phyloP scores from a whole-genome alignment of 1,140 invertebrate genomes.

The Bombus balteatus region DNA sequence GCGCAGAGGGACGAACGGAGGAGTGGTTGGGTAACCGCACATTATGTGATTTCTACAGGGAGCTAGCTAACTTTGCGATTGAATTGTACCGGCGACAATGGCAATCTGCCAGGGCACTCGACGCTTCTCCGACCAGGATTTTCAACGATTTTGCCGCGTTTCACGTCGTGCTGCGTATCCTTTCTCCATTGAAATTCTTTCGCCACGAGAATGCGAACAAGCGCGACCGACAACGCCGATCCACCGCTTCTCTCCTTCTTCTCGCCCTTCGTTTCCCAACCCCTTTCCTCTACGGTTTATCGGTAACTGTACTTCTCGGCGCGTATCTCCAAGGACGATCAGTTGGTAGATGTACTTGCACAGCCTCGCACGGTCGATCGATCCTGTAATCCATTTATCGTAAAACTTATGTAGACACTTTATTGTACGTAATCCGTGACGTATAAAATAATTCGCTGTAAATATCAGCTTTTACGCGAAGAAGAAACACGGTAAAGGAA shows the following conservation, averaged over 20 bases:
- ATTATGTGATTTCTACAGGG: conserved; percentile 83
- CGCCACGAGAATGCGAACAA: conserved; percentile 32
- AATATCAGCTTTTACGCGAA: too few species aligned
- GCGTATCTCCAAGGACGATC: neutral
- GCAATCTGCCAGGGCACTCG: conserved; percentile 77
- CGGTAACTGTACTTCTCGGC: neutral
- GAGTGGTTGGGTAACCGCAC: conserved; percentile 77
- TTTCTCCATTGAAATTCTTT: conserved; percentile 37
- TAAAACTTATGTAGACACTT: too few species aligned
- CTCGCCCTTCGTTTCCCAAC: neutral
- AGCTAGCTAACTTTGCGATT: conserved; percentile 81
- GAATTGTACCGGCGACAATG: conserved; percentile 81
- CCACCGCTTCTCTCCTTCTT: neutral
- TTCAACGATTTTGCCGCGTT: conserved; percentile 60
- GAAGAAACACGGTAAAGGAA: too few species aligned
- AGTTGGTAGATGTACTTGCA: neutral
- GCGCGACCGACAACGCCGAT: neutral
- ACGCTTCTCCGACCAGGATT: conserved; percentile 65
- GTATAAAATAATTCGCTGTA: too few species aligned
- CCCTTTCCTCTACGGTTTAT: neutral
- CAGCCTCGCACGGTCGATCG: too few species aligned
- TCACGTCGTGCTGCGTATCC: conserved; percentile 25
- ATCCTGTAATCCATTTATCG: too few species aligned
- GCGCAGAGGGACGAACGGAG: conserved; percentile 27
- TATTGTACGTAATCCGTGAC: too few species aligned